Conservation (phyloP, 2,888 invertebrate genomes). For the Rotaria socialis region DNA sequence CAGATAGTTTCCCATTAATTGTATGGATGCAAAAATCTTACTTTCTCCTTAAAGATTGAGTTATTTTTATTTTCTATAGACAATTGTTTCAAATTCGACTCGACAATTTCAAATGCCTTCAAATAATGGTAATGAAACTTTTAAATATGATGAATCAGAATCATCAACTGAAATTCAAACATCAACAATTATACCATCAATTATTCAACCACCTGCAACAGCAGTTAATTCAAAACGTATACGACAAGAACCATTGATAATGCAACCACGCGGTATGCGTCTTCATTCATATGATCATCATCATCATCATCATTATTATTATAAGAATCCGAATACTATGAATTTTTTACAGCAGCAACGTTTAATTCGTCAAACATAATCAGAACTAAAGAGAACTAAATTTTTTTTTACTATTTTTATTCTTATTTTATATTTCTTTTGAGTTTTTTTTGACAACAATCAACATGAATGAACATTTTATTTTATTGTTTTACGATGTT, state of each 20-base stretch:
- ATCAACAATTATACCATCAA: background rate
- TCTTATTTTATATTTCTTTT: background rate
- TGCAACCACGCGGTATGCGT: background rate
- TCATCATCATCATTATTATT: background rate
- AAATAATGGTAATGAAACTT: background rate
- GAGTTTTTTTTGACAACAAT: background rate
- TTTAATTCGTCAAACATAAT: slow-evolving; percentile 18
- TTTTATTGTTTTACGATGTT: background rate
- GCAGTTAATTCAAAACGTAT: background rate
- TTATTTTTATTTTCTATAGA: background rate
- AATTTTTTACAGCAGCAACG: slow-evolving; percentile 8
- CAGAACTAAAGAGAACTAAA: background rate
- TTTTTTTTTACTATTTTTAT: too few species aligned
- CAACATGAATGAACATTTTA: background rate
- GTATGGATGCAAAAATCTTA: background rate
- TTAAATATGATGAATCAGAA: background rate
- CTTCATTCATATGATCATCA: background rate
- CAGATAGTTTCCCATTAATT: background rate
- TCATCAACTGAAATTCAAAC: slow-evolving; percentile 5
- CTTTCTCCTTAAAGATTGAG: background rate
- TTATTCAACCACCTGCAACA: background rate
- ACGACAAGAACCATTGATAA: slow-evolving; percentile 2
- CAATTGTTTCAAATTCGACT: background rate
- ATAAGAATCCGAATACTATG: background rate
- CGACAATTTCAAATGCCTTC: background rate